These are phyloP conservation scores for Umimayanthus kanabou DNA, from an alignment of 92 coral and sea anemone species.

Conservation along the genomic window DNA sequence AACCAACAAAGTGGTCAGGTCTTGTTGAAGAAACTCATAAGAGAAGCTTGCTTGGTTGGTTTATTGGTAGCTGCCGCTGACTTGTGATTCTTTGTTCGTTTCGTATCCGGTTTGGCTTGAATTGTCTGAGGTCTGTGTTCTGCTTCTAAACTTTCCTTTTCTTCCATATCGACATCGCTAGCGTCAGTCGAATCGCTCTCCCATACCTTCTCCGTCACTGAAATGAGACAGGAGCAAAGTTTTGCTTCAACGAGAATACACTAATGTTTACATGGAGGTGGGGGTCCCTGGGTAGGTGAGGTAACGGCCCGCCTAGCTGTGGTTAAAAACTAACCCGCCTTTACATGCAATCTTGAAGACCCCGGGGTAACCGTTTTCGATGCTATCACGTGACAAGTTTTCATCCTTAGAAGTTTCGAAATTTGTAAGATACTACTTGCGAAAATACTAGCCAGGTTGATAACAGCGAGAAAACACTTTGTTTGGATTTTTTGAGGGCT, in stretches of 20 bases:
- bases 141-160: background rate
- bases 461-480: no score
- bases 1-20: constrained; percentile 34
- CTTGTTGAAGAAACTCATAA: constrained; percentile 91
- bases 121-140: constrained; percentile 16
- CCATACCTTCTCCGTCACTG: constrained; percentile 95
- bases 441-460: no score
- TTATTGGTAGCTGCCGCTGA: constrained; percentile 36
- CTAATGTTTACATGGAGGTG: background rate
- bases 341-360: no score
- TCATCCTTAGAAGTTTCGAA: no score
- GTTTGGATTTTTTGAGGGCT: no score
- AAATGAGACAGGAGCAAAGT: background rate
- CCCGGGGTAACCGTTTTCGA: no score
- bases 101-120: background rate
- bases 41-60: constrained; percentile 78
- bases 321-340: no score
- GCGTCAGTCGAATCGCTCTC: constrained; percentile 96
- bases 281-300: no score
- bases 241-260: background rate
- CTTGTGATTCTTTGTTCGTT: constrained; percentile 40
- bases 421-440: no score
- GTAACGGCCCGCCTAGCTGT: no score
- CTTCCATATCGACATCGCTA: constrained; percentile 75
- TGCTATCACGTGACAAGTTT: no score